Percentiles rank a stretch among this genome's conserved stretches.
These are phyloP conservation scores for Cosmia trapezina DNA, from an alignment of 2,888 invertebrate species.

Conservation along the genomic window DNA sequence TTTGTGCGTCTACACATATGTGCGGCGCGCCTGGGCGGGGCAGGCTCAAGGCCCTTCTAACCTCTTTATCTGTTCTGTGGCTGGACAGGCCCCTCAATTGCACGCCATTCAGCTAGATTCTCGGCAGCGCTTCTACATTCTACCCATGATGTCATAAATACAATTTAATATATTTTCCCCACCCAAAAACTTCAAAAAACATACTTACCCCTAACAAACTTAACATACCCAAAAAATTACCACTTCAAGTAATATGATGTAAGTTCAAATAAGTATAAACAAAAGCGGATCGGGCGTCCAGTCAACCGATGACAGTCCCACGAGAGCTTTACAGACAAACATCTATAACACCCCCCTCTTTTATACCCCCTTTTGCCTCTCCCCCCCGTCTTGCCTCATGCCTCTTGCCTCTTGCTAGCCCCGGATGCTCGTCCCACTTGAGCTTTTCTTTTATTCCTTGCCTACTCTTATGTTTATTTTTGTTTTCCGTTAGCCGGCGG, in stretches of 20 bases:
- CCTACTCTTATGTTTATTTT: slow-evolving; percentile 89
- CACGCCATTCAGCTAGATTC: not conserved
- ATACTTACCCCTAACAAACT: slow-evolving; percentile 15
- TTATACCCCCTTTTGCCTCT: slow-evolving; percentile 57
- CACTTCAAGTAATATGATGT: slow-evolving; percentile 70
- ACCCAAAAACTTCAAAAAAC: not conserved
- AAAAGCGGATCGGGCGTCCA: slow-evolving; percentile 78
- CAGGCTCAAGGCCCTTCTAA: no score
- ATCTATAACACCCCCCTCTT: slow-evolving; percentile 65
- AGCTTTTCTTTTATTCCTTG: slow-evolving; percentile 88
- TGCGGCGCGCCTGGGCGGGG: no score
- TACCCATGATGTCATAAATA: not conserved
- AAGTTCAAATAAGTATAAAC: slow-evolving; percentile 84
- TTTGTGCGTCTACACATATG: no score
- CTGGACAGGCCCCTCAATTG: not conserved
- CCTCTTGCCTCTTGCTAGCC: slow-evolving; percentile 77
- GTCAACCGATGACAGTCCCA: slow-evolving; percentile 72
- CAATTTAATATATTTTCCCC: not conserved
- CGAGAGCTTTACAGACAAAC: slow-evolving; percentile 69
- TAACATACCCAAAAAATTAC: slow-evolving; percentile 63
- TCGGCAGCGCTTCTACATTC: not conserved
- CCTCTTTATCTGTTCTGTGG: no score
- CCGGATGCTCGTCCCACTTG: slow-evolving; percentile 88
- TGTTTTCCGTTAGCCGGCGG: slow-evolving; percentile 88
- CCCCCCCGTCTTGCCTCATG: slow-evolving; percentile 56